These are phyloP conservation scores for Euplexia lucipara DNA, from an alignment of 2,888 invertebrate species.

Conservation along the genomic window DNA sequence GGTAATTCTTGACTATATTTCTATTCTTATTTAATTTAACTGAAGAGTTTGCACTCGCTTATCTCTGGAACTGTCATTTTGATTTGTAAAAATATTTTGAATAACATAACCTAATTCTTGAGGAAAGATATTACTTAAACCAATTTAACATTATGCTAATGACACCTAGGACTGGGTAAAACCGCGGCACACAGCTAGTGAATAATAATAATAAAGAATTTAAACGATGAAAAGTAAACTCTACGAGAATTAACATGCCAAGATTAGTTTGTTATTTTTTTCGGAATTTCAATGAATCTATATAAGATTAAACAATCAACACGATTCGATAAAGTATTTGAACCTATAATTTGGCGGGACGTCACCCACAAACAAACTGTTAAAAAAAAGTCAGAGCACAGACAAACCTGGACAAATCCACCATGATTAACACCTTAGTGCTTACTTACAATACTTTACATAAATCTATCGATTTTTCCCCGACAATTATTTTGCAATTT, in stretches of 20 bases:
- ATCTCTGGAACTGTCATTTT: no score
- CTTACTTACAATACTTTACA: slow-evolving; percentile 54
- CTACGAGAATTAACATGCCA: not conserved
- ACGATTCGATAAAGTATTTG: slow-evolving; percentile 45
- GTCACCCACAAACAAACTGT: slow-evolving; percentile 61
- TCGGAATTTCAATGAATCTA: not conserved
- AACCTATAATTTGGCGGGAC: slow-evolving; percentile 68
- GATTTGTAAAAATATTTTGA: no score
- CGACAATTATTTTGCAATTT: slow-evolving; percentile 86
- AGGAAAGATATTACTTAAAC: no score
- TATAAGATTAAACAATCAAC: slow-evolving; percentile 33
- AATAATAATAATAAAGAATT: no score
- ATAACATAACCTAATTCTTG: no score
- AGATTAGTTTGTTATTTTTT: not conserved
- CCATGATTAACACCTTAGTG: slow-evolving; percentile 41
- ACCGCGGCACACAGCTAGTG: no score
- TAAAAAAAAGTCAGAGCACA: slow-evolving; percentile 69
- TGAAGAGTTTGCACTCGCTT: no score
- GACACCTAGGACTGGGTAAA: no score
- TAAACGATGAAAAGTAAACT: slow-evolving; percentile 2
- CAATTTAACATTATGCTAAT: no score
- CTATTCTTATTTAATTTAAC: no score
- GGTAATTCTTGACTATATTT: no score
- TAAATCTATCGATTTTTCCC: slow-evolving; percentile 67
- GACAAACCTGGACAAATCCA: slow-evolving; percentile 67